Conservation (phyloP, 1,140 invertebrate species). For the Bradysia coprophila region DNA sequence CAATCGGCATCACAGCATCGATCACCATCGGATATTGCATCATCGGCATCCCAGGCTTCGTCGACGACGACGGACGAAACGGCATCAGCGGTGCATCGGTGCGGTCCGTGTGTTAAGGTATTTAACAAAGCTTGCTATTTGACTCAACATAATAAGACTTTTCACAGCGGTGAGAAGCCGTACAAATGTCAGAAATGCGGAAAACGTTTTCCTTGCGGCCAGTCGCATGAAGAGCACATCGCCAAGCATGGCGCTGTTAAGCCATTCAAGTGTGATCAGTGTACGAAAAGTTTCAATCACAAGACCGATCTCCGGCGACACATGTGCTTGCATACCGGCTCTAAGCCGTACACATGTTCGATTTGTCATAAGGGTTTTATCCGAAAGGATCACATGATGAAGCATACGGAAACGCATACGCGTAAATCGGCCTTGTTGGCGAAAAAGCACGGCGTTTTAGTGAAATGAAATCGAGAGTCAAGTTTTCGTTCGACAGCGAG, state of each 20-base stretch:
- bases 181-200: slow-evolving; percentile 71
- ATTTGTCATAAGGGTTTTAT: slow-evolving; percentile 79
- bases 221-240: slow-evolving; percentile 46
- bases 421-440: slow-evolving; percentile 20
- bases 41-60: background rate
- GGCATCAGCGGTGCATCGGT: slow-evolving; percentile 32
- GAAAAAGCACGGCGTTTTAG: background rate
- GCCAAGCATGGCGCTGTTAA: slow-evolving; percentile 65
- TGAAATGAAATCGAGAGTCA: too few species aligned
- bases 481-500: too few species aligned
- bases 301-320: slow-evolving; percentile 83
- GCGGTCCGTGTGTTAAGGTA: slow-evolving; percentile 62
- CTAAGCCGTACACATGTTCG: slow-evolving; percentile 64
- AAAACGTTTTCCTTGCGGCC: slow-evolving; percentile 54
- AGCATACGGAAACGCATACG: slow-evolving; percentile 71
- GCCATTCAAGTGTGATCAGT: slow-evolving; percentile 73
- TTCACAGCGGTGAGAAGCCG: slow-evolving; percentile 69
- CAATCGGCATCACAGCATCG: background rate
- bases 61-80: background rate
- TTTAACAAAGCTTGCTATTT: slow-evolving; percentile 77
- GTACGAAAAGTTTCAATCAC: slow-evolving; percentile 74
- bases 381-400: slow-evolving; percentile 86
- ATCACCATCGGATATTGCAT: slow-evolving; percentile 1
- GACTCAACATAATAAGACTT: slow-evolving; percentile 78
- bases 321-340: slow-evolving; percentile 65